Percentiles rank a stretch among this genome's conserved stretches.
Conservation (phyloP, 2,888 invertebrate species). For the Plebejus melissa region DNA sequence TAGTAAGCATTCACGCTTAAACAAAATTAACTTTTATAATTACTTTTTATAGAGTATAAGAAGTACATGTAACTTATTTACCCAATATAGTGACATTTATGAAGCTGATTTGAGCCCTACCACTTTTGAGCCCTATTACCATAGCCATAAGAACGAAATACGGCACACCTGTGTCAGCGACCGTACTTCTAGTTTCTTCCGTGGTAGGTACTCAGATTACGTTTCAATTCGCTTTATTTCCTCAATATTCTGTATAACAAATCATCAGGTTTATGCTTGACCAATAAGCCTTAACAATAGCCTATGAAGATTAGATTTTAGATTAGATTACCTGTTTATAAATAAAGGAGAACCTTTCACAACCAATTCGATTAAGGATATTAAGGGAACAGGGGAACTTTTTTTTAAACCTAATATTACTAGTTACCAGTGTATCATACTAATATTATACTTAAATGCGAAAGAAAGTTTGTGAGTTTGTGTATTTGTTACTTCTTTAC, state of each 20-base stretch:
- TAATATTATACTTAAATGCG: too few species aligned
- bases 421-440: too few species aligned
- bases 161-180: not conserved
- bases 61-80: not conserved
- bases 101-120: not conserved
- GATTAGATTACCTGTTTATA: not conserved
- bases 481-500: too few species aligned
- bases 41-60: not conserved
- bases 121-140: not conserved
- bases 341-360: not conserved
- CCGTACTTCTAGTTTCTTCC: conserved; percentile 58
- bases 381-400: too few species aligned
- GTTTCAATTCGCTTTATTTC: conserved; percentile 51
- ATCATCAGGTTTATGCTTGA: conserved; percentile 46
- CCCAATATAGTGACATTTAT: not conserved
- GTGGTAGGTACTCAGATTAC: conserved; percentile 69
- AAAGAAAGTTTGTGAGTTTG: too few species aligned
- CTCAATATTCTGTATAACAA: conserved; percentile 47
- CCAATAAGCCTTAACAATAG: conserved; percentile 45
- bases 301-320: not conserved
- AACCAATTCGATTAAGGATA: not conserved
- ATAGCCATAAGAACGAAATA: not conserved
- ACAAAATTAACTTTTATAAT: too few species aligned
- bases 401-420: too few species aligned
- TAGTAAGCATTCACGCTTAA: not conserved